Conservation (phyloP, 2,797 vertebrate species). For the Pteronotus mesoamericanus region DNA sequence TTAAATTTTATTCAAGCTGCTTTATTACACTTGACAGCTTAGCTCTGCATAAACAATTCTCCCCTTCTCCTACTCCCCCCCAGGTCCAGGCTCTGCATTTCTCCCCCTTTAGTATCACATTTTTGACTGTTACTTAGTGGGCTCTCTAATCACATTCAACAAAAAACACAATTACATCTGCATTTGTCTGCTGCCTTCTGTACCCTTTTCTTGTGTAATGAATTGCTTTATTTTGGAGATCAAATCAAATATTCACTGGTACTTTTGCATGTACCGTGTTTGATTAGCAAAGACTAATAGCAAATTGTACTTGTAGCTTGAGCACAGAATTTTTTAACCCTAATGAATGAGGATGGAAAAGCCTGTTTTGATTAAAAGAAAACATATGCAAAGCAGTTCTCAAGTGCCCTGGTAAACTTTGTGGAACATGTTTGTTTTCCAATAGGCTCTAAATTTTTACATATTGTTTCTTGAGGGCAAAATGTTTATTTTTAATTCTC, state of each 20-base stretch:
- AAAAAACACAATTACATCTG: slow-evolving; percentile 81
- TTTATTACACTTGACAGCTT: slow-evolving; percentile 90
- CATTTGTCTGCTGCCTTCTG: slow-evolving; percentile 79
- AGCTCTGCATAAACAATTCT: slow-evolving; percentile 87
- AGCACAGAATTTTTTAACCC: slow-evolving; percentile 47
- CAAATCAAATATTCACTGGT: slow-evolving; percentile 74
- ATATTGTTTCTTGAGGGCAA: slow-evolving; percentile 28
- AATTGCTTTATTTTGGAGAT: slow-evolving; percentile 80
- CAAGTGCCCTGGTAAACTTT: slow-evolving; percentile 63
- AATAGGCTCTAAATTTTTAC: slow-evolving; percentile 53
- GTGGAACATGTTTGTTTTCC: slow-evolving; percentile 68
- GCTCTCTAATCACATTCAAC: slow-evolving; percentile 80
- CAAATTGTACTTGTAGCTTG: slow-evolving; percentile 60
- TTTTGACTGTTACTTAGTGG: slow-evolving; percentile 83
- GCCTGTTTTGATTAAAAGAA: slow-evolving; percentile 69
- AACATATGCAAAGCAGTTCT: slow-evolving; percentile 70
- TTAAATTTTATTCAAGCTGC: slow-evolving; percentile 89
- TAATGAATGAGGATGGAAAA: slow-evolving; percentile 65
- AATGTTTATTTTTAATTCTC: background rate
- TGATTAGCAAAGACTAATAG: slow-evolving; percentile 77
- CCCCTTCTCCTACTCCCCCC: slow-evolving; percentile 63
- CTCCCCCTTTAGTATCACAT: slow-evolving; percentile 74
- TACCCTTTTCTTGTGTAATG: slow-evolving; percentile 77
- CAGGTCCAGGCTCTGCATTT: slow-evolving; percentile 68
- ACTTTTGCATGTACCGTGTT: slow-evolving; percentile 70